Evolutionary conservation across 2,888 invertebrate genomes (phyloP), one percentile per base, ranked within the genome.

Genomic region (Nemotelus nigrinus): DNA sequence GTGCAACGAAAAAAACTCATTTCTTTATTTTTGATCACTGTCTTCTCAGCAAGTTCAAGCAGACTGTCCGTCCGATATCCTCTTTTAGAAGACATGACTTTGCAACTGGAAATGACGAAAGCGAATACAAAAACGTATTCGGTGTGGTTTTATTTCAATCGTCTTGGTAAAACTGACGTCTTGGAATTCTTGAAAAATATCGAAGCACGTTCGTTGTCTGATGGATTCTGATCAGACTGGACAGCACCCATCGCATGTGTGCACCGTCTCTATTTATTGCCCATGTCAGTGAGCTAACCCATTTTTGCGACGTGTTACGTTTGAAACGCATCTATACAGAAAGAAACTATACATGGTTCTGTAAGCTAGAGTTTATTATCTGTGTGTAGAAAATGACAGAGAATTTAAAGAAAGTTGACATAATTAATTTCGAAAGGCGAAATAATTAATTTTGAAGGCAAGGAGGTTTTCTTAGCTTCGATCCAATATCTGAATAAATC

Each of bases 81-180:
- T 78, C 71, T 7, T 50, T 67, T 64, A 70, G 55, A 65, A 76
- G 71, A 60, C 25, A 79, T 79, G 77, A 77, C 67, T 79, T 72
- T 48, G 58, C 60, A 76, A 77, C 77, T 77, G 74, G 77, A 76
- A 72, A 76, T 78, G 72, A 72, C 65, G 75, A 68, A 67, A 74
- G 63, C 58, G 45, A 58, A 47, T n/a, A 53, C 60, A 60, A 74
- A 60, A 74, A 74, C 48, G 58, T 8, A 74, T 74, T 74, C 48
- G 41, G 76, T 78, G 74, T 77, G 79, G 74, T 79, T 79, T 79
- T 79, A 77, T 79, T 79, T 79, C 60, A 74, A 60, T 60, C 74
- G 74, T 60, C 74, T 74, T 67, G 47, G 41, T 41, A 74, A 60
- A 74, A 43, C 58, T 74, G 74, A 74, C 74, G 74, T 60, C 48